Evolutionary conservation across 2,797 vertebrate genomes (phyloP).

Genomic region (Phyllotis vaccarum): DNA sequence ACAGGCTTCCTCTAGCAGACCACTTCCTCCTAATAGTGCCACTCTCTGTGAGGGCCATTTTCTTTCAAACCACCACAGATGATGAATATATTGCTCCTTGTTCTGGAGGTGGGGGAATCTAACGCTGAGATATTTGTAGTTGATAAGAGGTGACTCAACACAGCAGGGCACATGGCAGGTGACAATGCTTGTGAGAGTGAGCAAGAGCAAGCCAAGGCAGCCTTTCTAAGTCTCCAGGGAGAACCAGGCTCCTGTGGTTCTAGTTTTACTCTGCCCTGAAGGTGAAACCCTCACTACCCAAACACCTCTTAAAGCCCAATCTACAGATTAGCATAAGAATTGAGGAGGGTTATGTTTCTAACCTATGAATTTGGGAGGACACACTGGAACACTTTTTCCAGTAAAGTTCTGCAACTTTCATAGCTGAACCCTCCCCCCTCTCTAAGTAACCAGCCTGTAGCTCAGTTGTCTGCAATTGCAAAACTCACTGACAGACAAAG

Average conservation of each 20-base stretch:
- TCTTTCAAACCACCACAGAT: neutral
- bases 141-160: neutral
- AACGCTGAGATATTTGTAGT: neutral
- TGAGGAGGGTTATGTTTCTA: neutral
- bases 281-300: neutral
- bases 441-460: neutral
- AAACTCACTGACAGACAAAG: neutral
- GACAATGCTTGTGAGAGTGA: neutral
- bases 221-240: neutral
- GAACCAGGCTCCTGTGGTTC: too few relatives aligned
- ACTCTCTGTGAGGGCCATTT: neutral
- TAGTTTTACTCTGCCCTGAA: neutral
- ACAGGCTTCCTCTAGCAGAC: neutral
- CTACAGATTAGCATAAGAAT: neutral
- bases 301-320: neutral
- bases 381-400: neutral
- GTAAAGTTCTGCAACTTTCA: neutral
- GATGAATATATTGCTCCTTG: neutral
- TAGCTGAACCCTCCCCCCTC: neutral
- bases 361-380: neutral
- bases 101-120: neutral
- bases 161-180: too few relatives aligned
- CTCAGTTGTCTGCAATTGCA: neutral
- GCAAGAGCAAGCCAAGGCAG: neutral
- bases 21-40: neutral